Conservation (phyloP, 2,113 vertebrate genomes). For the Naja naja region DNA sequence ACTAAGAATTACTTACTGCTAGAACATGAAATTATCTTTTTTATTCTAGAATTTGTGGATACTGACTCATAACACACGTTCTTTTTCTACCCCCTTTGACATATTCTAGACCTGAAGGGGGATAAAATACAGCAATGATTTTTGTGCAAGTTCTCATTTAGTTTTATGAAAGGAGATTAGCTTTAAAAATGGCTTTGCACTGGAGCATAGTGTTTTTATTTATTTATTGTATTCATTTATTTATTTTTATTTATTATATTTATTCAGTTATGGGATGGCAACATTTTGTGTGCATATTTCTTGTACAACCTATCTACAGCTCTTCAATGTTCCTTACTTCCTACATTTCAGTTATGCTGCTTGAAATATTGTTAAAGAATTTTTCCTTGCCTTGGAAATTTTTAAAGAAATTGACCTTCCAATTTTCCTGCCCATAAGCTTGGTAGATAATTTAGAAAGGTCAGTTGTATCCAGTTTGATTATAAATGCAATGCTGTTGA, state of each 20-base stretch:
- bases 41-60: background rate
- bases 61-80: background rate
- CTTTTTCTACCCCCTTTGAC: background rate
- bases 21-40: background rate
- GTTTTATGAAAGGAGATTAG: background rate
- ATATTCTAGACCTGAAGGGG: background rate
- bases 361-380: background rate
- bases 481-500: background rate
- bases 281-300: background rate
- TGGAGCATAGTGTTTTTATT: background rate
- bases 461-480: background rate
- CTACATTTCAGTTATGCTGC: background rate
- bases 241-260: background rate
- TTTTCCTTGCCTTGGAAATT: background rate
- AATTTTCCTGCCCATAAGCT: background rate
- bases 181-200: background rate
- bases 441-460: background rate
- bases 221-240: too few species aligned
- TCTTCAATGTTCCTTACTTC: background rate
- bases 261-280: background rate
- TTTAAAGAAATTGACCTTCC: background rate
- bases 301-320: background rate
- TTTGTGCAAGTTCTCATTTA: background rate
- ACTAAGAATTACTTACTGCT: background rate
- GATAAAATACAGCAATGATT: background rate